phyloP scores from a whole-genome alignment of 2,797 vertebrate species.

The Clarias platycephalus region DNA sequence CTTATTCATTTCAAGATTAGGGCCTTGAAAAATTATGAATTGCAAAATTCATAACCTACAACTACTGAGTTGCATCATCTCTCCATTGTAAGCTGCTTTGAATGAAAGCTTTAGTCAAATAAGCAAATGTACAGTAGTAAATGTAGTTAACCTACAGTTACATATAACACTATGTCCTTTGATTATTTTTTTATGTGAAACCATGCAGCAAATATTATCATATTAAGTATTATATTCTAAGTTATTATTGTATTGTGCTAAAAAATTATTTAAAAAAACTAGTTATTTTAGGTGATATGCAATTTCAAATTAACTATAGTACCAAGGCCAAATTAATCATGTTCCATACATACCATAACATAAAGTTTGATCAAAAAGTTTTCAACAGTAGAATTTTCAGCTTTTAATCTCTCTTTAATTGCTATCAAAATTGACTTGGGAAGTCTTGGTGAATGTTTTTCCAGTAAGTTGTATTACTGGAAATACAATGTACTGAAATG shows the following conservation, averaged over 20 bases:
- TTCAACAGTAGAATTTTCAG: background rate
- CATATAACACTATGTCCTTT: background rate
- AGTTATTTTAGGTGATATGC: background rate
- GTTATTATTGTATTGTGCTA: background rate
- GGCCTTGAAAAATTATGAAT: too few relatives aligned
- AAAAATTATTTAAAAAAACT: background rate
- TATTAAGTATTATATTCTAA: background rate
- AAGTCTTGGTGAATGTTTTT: background rate
- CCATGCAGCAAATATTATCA: background rate
- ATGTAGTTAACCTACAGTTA: background rate
- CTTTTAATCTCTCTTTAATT: background rate
- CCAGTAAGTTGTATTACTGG: too few relatives aligned
- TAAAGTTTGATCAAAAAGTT: background rate
- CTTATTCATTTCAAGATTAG: background rate
- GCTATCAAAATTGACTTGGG: background rate
- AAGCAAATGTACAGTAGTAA: background rate
- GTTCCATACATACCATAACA: background rate
- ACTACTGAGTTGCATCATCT: background rate
- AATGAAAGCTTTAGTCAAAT: too few relatives aligned
- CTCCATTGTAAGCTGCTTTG: background rate
- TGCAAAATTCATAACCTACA: slow-evolving; percentile 1
- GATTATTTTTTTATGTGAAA: background rate
- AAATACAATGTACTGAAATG: too few relatives aligned
- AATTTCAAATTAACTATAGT: background rate
- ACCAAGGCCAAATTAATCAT: background rate